These are phyloP conservation scores for Cyclopterus lumpus DNA, from an alignment of 2,797 vertebrate genomes.

Conservation along the genomic window DNA sequence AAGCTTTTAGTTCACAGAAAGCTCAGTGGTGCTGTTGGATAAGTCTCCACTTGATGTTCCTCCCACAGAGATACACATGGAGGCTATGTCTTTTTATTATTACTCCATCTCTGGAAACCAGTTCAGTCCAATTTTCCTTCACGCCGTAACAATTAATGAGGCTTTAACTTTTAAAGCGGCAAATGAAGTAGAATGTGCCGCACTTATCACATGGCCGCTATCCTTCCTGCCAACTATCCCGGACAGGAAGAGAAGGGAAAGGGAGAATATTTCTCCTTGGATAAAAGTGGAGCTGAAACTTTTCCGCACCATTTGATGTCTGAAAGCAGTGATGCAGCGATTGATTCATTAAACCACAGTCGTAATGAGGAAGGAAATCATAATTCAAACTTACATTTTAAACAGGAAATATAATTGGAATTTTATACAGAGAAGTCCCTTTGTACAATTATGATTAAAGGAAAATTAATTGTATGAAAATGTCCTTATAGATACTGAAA, in stretches of 20 bases:
- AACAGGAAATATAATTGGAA: conserved; percentile 89
- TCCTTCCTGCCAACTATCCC: conserved; percentile 67
- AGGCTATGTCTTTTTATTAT: conserved; percentile 52
- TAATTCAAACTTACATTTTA: conserved; percentile 86
- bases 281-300: conserved; percentile 71
- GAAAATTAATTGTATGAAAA: conserved; percentile 91
- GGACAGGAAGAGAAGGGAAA: conserved; percentile 49
- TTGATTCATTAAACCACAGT: conserved; percentile 84
- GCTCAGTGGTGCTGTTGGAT: conserved; percentile 43
- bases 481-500: conserved; percentile 88
- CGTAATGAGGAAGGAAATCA: conserved; percentile 85
- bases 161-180: conserved; percentile 66
- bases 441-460: conserved; percentile 91
- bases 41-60: conserved; percentile 43
- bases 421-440: conserved; percentile 84
- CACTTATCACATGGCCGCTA: conserved; percentile 66
- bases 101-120: conserved; percentile 54
- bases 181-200: conserved; percentile 61
- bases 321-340: conserved; percentile 82
- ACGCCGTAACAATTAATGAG: conserved; percentile 67
- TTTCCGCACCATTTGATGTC: conserved; percentile 83
- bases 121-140: conserved; percentile 67
- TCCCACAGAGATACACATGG: conserved; percentile 58
- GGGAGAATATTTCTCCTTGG: conserved; percentile 67
- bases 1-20: conserved; percentile 39